Base-by-base conservation (phyloP, 2,113 vertebrate species). In the Mormyrus lacerda region DNA sequence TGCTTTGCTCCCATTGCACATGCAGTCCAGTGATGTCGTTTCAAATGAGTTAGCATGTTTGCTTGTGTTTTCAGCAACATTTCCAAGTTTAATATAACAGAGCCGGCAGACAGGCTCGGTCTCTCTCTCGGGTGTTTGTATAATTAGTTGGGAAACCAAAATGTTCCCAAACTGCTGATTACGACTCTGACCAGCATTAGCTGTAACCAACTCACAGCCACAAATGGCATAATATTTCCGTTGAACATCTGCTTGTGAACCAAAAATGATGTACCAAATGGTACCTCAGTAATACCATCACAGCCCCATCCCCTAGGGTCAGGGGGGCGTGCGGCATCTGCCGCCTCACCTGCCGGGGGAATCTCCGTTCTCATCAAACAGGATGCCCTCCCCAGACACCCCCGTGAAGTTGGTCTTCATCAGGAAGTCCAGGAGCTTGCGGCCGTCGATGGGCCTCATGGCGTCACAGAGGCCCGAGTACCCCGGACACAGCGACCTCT, bases 341-440 rank as follows among this genome's bases (percentile, higher is more conserved):
- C 0, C 88, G 89, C 15, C 2, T 42, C 97, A 98, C 98, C 98
- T 98, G 95, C 98, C 98, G 31, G 98, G 98, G 0, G 98, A 99
- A 92, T 99, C 98, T 55, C 98, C 98, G 0, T 99, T 99, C 91
- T 97, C 97, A 91, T 99, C 98, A 73, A 99, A 99, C 85, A 97
- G 92, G 94, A 99, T 99, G 91, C 95, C 97, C 90, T 99, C 98
- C 65, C 97, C 98, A 4, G 97, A 98, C 90, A 99, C 98, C 0
- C 98, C 98, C 0, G 97, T 99, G 91, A 99, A 99, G 91, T 99
- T 99, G 3, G 98, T 98, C 95, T 97, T 99, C 98, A 99, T 99
- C 42, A 99, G 95, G 76, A 97, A 99, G 91, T 99, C 98, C 87
- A 99, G 93, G 50, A 99, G 97, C 84, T 96, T 99, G 76, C 97